Conservation (phyloP, 2,888 invertebrate genomes). For the Erannis defoliaria region DNA sequence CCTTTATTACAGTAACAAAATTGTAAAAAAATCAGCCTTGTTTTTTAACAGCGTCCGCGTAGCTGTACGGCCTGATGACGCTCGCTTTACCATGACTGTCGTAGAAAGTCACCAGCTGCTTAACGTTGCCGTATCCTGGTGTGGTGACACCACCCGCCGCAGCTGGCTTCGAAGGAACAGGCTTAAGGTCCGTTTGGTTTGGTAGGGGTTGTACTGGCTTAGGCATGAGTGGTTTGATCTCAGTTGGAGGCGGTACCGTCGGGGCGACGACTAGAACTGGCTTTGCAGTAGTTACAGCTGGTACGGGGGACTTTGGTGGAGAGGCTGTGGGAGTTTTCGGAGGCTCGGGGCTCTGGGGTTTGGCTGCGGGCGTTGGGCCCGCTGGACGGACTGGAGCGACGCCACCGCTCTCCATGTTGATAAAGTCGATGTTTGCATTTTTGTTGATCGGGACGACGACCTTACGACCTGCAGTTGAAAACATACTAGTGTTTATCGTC, state of each 20-base stretch:
- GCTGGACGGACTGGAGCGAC: conserved; percentile 32
- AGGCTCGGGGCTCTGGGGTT: conserved; percentile 38
- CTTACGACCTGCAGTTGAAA: conserved; percentile 66
- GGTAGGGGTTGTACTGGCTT: conserved; percentile 45
- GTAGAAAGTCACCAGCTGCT: conserved; percentile 75
- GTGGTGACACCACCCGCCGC: conserved; percentile 65
- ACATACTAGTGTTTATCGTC: background rate
- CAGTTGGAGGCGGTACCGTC: conserved; percentile 34
- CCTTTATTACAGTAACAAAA: background rate
- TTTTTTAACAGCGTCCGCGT: conserved; percentile 81
- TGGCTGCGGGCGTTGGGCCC: conserved; percentile 42
- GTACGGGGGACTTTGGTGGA: conserved; percentile 40
- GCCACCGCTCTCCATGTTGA: conserved; percentile 79
- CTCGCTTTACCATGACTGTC: conserved; percentile 77
- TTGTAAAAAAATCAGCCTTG: conserved; percentile 62
- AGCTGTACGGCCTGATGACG: conserved; percentile 75
- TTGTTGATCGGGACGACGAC: conserved; percentile 66
- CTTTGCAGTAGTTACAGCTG: conserved; percentile 40
- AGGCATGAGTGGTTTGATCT: conserved; percentile 38
- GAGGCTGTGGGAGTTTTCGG: conserved; percentile 23
- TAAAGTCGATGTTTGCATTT: conserved; percentile 78
- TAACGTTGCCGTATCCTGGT: conserved; percentile 76
- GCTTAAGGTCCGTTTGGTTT: conserved; percentile 58
- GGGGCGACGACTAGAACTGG: conserved; percentile 43
- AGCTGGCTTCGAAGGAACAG: conserved; percentile 66